A percentile compares a stretch with the other conserved stretches of the same genome.
phyloP scores from a whole-genome alignment of 2,888 invertebrate genomes.

The Tachina fera region DNA sequence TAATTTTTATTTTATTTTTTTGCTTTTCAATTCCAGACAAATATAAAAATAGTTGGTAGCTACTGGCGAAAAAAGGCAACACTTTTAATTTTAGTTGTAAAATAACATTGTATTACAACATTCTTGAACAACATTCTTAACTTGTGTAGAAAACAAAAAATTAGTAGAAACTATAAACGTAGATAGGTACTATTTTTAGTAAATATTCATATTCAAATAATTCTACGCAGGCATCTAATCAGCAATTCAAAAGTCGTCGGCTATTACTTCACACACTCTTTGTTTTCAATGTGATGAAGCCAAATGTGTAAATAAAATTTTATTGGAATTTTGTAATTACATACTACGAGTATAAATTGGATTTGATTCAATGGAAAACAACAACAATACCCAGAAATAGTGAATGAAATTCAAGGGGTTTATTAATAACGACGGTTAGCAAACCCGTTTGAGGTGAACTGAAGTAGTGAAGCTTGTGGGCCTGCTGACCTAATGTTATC shows the following conservation, averaged over 20 bases:
- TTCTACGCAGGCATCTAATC: constrained; percentile 8
- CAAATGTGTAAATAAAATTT: constrained; percentile 2
- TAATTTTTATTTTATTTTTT: no score
- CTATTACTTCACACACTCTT: constrained; percentile 6
- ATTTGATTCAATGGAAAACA: constrained; percentile 10
- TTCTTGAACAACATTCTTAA: neutral
- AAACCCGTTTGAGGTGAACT: no score
- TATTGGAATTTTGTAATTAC: constrained; percentile 15
- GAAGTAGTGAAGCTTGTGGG: no score
- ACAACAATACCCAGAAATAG: constrained; percentile 1
- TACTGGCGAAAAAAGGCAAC: neutral
- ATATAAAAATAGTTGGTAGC: neutral
- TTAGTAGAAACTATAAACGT: neutral
- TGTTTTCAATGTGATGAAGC: constrained; percentile 7
- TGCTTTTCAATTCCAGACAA: constrained; percentile 1
- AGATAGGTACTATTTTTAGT: neutral
- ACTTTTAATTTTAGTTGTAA: constrained; percentile 17
- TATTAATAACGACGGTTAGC: neutral
- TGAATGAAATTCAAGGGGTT: constrained; percentile 12
- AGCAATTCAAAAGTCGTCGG: constrained; percentile 15
- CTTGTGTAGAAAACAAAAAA: neutral
- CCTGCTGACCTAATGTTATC: no score
- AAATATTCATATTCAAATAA: neutral
- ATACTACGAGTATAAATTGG: neutral
- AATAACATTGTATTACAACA: neutral